Base-by-base conservation (phyloP, 2,797 vertebrate species). In the Peromyscus melanophrys region DNA sequence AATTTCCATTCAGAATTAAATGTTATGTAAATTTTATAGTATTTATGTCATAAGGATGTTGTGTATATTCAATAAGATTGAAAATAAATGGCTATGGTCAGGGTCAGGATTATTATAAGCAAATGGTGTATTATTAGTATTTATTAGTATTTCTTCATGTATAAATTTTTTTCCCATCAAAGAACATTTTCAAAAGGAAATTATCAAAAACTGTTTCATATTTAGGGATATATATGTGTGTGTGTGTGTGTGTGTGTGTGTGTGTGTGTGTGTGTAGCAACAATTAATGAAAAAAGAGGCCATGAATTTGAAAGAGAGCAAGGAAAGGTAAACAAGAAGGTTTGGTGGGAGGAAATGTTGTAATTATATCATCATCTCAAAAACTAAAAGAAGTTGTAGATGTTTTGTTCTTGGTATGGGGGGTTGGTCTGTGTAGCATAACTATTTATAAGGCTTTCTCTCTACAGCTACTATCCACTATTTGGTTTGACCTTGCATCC, bases 1-100 rank as follows among this genome's bases (percentile, higher is more conserved):
- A 43, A 81, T 94, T 94, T 94, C 65, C 55, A 59, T 40, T 90
- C 75, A 94, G n/a, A 49, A 43, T 73, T 88, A 91, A 96, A 67
- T 40, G 92, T 34, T 43, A 88, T 27, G 2, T 90, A 52, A 27
- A 12, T 75, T 10, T 37, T 40, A 5, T 87, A 94, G 71, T 85
- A 49, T 88, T 91, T 92, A 57, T 81, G 46, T 84, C 52, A 86
- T 59, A 55, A 55, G 9, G 11, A 69, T 71, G 2, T 84, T 67
- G 14, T 77, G 23, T 34, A 14, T n/a, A 83, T 94, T 78, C 83
- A 67, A 92, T 89, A 89, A 89, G 86, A 87, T 12, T 86, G 29
- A 52, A 85, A 69, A 61, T 82, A 87, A 96, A 88, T 25, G 46
- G n/a, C 4, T 81, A 73, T 77, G n/a, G 85, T 90, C 67, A 90